phyloP scores from a whole-genome alignment of 2,113 vertebrate genomes.

The Oryzias curvinotus region DNA sequence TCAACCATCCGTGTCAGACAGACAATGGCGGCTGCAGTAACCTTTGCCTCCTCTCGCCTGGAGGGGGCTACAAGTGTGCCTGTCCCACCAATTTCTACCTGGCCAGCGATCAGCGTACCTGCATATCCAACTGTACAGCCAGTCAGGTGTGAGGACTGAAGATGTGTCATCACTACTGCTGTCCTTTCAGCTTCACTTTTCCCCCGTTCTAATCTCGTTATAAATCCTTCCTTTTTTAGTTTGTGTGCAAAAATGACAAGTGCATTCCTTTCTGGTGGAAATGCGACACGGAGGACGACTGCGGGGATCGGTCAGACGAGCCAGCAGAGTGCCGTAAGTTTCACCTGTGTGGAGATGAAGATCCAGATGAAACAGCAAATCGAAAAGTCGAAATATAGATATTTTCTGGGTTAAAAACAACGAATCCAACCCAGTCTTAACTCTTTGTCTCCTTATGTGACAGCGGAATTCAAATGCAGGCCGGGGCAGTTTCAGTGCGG shows the following conservation, averaged over 20 bases:
- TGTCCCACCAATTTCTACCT: constrained; percentile 98
- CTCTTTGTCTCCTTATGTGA: not conserved
- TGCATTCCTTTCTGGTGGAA: constrained; percentile 99
- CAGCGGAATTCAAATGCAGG: constrained; percentile 94
- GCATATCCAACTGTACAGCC: constrained; percentile 96
- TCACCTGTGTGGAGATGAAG: not conserved
- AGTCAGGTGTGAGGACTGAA: constrained; percentile 83
- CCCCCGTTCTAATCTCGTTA: not conserved
- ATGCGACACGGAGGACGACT: constrained; percentile 97
- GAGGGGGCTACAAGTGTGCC: constrained; percentile 88
- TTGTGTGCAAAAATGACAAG: constrained; percentile 98
- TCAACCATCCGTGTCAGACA: constrained; percentile 89
- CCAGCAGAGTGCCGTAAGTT: constrained; percentile 93
- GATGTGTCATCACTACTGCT: too few relatives aligned
- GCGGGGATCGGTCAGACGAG: constrained; percentile 93
- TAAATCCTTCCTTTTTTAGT: constrained; percentile 70
- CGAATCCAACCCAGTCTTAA: not conserved
- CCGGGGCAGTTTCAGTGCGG: constrained; percentile 97
- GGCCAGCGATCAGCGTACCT: constrained; percentile 87
- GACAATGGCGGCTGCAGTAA: constrained; percentile 95
- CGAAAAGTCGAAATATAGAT: too few relatives aligned
- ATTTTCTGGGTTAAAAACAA: too few relatives aligned
- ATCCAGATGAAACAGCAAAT: too few relatives aligned
- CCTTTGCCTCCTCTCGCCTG: constrained; percentile 91
- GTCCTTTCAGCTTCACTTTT: not conserved